These are phyloP conservation scores for Ariopsis seemanni DNA, from an alignment of 2,113 vertebrate species.

Conservation along the genomic window DNA sequence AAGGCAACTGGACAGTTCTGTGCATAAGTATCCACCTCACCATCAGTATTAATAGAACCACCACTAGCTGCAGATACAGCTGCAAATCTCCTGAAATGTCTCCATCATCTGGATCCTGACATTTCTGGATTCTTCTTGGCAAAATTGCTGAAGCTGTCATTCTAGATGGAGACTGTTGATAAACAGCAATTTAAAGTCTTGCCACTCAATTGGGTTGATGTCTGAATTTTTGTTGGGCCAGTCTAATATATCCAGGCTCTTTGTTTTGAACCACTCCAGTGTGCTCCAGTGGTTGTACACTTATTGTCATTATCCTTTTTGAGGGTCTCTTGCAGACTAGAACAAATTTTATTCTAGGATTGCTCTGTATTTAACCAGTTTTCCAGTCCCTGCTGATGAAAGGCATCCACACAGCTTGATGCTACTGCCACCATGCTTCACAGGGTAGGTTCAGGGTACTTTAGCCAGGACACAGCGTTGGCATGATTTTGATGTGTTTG, in stretches of 20 bases:
- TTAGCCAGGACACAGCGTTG: too few species aligned
- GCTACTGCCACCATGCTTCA: neutral
- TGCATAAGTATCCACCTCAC: neutral
- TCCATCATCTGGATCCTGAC: neutral
- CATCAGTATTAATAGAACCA: neutral
- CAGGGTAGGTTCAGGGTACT: too few species aligned
- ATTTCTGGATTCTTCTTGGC: neutral
- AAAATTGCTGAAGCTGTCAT: neutral
- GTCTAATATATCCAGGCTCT: neutral
- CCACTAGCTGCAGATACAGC: neutral
- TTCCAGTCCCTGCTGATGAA: neutral
- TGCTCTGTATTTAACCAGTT: neutral
- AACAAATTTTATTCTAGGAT: too few species aligned
- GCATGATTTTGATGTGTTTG: too few species aligned
- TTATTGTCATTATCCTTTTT: neutral
- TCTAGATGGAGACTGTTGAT: neutral
- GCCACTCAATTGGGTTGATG: neutral
- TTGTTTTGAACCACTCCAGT: neutral
- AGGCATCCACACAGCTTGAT: neutral
- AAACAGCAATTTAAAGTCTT: neutral
- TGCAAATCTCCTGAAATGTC: neutral
- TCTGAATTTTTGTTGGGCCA: neutral
- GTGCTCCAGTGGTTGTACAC: neutral
- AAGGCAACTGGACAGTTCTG: neutral
- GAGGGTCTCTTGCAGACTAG: too few species aligned